These are phyloP conservation scores for Drosophila subsilvestris DNA, from an alignment of 2,888 invertebrate genomes.

Conservation along the genomic window DNA sequence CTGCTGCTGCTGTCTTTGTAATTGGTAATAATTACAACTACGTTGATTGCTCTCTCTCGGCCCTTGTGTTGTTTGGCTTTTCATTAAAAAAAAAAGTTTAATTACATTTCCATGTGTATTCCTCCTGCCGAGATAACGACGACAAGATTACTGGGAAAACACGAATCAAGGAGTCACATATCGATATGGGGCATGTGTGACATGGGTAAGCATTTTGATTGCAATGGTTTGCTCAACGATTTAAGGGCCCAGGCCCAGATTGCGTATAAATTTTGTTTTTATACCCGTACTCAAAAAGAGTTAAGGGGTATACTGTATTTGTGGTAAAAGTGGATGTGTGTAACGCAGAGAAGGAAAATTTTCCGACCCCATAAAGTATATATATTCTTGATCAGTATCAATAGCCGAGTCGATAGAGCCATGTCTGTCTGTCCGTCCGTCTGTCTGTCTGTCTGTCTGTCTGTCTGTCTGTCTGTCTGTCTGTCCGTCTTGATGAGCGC, in stretches of 20 bases:
- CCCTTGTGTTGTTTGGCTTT: constrained; percentile 18
- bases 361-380: too few species aligned
- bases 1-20: constrained; percentile 20
- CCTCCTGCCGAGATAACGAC: neutral
- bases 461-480: too few species aligned
- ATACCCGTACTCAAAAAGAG: too few species aligned
- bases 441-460: too few species aligned
- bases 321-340: too few species aligned
- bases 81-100: constrained; percentile 33
- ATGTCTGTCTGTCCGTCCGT: too few species aligned
- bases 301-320: too few species aligned
- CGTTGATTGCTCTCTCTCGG: neutral
- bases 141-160: constrained; percentile 5
- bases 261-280: neutral
- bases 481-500: too few species aligned
- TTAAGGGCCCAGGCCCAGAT: neutral
- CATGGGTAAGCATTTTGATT: neutral
- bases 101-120: constrained; percentile 23
- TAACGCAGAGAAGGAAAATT: too few species aligned
- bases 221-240: neutral
- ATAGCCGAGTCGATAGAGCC: too few species aligned
- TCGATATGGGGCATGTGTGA: neutral
- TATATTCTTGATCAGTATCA: too few species aligned
- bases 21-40: constrained; percentile 35
- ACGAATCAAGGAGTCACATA: neutral